Evolutionary conservation across 2,113 vertebrate species (phyloP), one percentile per base, ranked within the genome.

Genomic region (Acrocephalus arundinaceus): DNA sequence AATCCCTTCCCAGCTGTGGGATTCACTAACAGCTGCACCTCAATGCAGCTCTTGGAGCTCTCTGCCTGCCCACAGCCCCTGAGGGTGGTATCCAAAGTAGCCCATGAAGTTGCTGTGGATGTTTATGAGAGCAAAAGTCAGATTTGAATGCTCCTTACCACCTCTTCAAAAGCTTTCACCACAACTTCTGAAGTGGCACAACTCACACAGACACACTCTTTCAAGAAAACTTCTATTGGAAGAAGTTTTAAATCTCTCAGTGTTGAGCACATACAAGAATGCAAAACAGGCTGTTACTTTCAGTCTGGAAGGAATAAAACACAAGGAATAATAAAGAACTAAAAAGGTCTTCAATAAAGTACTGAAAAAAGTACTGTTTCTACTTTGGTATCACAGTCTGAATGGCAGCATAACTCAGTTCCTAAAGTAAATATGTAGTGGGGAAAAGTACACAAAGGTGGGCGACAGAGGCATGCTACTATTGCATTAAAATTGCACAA

Each of bases 161-260:
- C 16, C 43, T 74, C 86, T 84, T 92, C 83, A 93, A 92, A 95
- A 48, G 83, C n/a, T 88, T 80, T 86, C 33, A 90, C 23, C 55
- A 66, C 59, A 89, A 5, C 59, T 83, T 61, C 74, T 87, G 45
- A 80, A 76, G 85, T 12, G 61, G 52, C 30, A 10, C 41, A 80
- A 66, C 35, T 92, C 89, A 15, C 77, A 27, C 61, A 55, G 58
- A 67, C 10, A 14, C 7, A 3, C 6, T 5, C 48, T 51, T 67
- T 58, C 65, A 92, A 75, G 30, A 88, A 89, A 92, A 84, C 21
- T 55, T 82, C 14, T 39, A 22, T 58, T 0, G 48, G 48, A 93
- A 55, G 59, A 23, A 80, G 63, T 80, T 93, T 78, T 65, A 72
- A 95, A 72, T n/a, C 54, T 81, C 33, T 83, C 35, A 17, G 15